Evolutionary conservation across 2,113 vertebrate genomes (phyloP), one percentile per base, ranked within the genome.

Genomic region (Gallinago jamesoni): DNA sequence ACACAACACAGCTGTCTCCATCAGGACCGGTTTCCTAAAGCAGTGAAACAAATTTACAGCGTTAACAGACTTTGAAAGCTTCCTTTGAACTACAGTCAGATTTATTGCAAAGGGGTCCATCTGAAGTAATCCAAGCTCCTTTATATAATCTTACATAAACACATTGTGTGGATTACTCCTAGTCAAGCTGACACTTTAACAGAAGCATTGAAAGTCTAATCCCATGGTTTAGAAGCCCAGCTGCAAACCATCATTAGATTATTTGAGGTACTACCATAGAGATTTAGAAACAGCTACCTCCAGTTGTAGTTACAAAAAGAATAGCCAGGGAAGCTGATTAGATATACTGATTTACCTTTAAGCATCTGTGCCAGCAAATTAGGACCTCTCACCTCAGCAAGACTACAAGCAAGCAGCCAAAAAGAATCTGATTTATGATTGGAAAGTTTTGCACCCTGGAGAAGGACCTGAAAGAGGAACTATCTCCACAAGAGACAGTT

Each of bases 1-100:
- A 99, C 82, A 99, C 99, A 8, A 98, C 99, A 74, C 99, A 99
- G 96, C 96, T 97, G 17, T 98, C 96, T 39, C 97, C 97, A 84
- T 99, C 99, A 11, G 98, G 98, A 19, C 96, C 97, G 2, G 98
- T 98, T 91, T 99, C 98, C 99, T 98, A 93, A 84, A 96, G 59
- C 0, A 31, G 95, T 68, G 22, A 96, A 52, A 96, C 81, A 1
- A 96, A 56, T 75, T 75, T 37, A 53, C 37, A 89, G 50, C 5
- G 1, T 95, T 89, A 94, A 75, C 27, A 81, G 64, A 60, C 62
- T 57, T 57, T 7, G 27, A 81, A 89, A 86, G 39, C 55, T 94
- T 75, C 52, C 39, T 64, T n/a, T 84, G 35, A 96, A 56, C 21
- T 56, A 48, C 50, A 62, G 35, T 25, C 31, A 89, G 12, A 72